Evolutionary conservation across 2,113 vertebrate species (phyloP).

Genomic region (Antechinus flavipes): DNA sequence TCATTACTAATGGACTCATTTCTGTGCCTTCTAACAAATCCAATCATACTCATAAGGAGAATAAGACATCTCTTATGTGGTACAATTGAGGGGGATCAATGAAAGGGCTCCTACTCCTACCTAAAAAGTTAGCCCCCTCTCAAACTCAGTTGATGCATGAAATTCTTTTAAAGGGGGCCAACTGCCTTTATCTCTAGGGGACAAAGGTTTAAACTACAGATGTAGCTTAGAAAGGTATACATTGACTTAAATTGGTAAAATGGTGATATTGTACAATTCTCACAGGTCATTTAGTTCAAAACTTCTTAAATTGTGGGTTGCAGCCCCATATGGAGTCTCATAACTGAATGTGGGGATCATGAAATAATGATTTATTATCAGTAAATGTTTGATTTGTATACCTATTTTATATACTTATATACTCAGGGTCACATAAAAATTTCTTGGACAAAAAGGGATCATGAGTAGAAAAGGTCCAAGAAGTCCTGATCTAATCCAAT

Average conservation of each 20-base stretch:
- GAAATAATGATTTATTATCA: too few relatives aligned
- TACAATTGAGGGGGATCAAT: slow-evolving; percentile 23
- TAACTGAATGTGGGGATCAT: too few relatives aligned
- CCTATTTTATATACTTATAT: too few relatives aligned
- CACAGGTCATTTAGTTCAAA: neutral
- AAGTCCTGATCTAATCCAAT: neutral
- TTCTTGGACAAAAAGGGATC: too few relatives aligned
- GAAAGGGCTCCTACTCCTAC: neutral
- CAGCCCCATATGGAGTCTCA: too few relatives aligned
- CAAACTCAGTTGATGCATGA: slow-evolving; percentile 26
- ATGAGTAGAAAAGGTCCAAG: too few relatives aligned
- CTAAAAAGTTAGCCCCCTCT: slow-evolving; percentile 10
- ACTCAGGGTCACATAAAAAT: too few relatives aligned
- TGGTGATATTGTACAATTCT: neutral
- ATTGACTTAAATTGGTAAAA: slow-evolving; percentile 30
- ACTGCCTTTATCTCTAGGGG: neutral
- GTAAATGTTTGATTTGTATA: too few relatives aligned
- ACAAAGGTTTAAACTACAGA: slow-evolving; percentile 25
- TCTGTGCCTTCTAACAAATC: slow-evolving; percentile 33
- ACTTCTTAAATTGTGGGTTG: too few relatives aligned
- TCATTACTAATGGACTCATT: slow-evolving; percentile 37
- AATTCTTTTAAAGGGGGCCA: slow-evolving; percentile 47
- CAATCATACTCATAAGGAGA: slow-evolving; percentile 27
- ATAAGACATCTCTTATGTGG: slow-evolving; percentile 23
- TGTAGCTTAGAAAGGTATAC: neutral